Evolutionary conservation across 2,797 vertebrate genomes (phyloP), one percentile per base, ranked within the genome.

Genomic region (Siniperca obscura): DNA sequence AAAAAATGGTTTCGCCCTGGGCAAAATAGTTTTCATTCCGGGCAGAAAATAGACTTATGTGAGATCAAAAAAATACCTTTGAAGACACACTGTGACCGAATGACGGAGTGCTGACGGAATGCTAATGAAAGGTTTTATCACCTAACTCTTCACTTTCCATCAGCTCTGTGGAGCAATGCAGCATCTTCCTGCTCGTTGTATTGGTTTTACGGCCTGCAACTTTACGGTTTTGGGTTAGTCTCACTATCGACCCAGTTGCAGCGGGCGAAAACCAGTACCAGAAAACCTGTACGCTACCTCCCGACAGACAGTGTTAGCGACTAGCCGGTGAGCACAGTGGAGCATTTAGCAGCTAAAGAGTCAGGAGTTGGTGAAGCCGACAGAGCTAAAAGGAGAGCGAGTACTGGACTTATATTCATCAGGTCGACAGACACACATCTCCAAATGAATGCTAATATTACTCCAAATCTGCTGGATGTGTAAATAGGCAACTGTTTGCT

Each of bases 21-120:
- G 55, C 11, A 76, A 76, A 55, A 11, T 48, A 61, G 42, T 34
- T 50, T 53, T 67, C 55, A 67, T 44, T 46, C 44, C 11, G 16
- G 22, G 38, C 36, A 62, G 7, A 70, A 65, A 53, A 76, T 7
- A 55, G 36, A 53, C 4, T 5, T 12, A 48, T 42, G 34, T 42
- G 48, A 56, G 17, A 25, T 69, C 22, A 53, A 27, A 55, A 19
- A 66, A 65, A 27, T 59, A 65, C 9, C 57, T 62, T 21, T 38
- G 40, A 59, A 30, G 34, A 62, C n/a, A 62, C 22, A 60, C 55
- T 55, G 61, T 56, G 53, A 65, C 42, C 12, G 25, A 25, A 27
- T 57, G n/a, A 22, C 36, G 17, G 5, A 53, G 30, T 36, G 36
- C 38, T 0, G 7, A 48, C 4, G 1, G 38, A 46, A 53, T 14